A percentile compares a stretch with the other conserved stretches of the same genome.
These are phyloP conservation scores for Callaeas wilsoni DNA, from an alignment of 2,113 vertebrate genomes.

Conservation along the genomic window DNA sequence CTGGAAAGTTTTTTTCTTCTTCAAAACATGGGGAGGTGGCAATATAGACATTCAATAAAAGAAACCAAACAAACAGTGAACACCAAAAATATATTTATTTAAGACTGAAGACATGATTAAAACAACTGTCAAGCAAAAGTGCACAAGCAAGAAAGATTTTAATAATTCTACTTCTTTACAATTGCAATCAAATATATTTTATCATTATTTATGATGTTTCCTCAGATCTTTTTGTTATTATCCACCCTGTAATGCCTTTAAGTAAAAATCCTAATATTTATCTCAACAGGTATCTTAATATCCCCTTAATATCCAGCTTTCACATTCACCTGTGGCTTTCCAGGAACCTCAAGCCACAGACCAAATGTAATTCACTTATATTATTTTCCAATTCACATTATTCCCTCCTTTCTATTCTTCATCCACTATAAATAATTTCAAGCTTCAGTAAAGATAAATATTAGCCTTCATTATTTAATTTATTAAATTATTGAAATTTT, in stretches of 20 bases:
- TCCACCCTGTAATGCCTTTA: not conserved
- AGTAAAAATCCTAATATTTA: not conserved
- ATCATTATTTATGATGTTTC: not conserved
- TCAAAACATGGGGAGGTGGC: not conserved
- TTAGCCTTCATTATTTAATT: not conserved
- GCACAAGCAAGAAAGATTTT: not conserved
- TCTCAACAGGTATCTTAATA: not conserved
- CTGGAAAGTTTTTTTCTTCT: not conserved
- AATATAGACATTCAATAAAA: not conserved
- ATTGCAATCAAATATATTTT: not conserved
- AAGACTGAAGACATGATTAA: not conserved
- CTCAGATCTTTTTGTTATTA: not conserved
- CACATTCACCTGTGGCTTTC: not conserved
- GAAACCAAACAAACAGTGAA: not conserved
- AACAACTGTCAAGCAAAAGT: not conserved
- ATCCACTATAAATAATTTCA: not conserved
- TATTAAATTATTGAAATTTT: not conserved
- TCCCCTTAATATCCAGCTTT: not conserved
- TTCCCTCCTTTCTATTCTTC: not conserved
- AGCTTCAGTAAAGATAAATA: not conserved
- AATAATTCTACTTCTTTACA: not conserved
- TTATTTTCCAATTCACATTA: not conserved
- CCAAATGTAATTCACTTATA: not conserved
- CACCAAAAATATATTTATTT: not conserved
- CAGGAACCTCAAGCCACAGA: not conserved